phyloP scores from a whole-genome alignment of 2,888 invertebrate genomes.

The Meiosimyza decipiens region DNA sequence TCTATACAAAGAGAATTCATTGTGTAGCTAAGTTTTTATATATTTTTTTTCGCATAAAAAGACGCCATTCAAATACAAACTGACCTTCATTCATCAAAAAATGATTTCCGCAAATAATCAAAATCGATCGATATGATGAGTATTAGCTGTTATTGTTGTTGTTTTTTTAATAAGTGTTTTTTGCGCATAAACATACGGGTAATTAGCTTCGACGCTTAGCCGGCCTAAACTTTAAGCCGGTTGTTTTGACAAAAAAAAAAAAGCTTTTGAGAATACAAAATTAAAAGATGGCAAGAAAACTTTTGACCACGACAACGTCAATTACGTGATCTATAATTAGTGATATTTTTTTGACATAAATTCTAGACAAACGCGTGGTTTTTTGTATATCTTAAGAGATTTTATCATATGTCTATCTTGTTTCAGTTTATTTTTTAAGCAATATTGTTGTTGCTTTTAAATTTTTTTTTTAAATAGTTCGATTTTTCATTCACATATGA shows the following conservation, averaged over 20 bases:
- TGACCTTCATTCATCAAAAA: slow-evolving; percentile 44
- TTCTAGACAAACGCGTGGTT: background rate
- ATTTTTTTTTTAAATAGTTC: slow-evolving; percentile 1
- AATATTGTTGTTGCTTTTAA: background rate
- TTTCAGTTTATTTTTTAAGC: too few relatives aligned
- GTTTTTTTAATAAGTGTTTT: background rate
- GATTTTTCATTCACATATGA: background rate
- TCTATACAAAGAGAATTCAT: too few relatives aligned
- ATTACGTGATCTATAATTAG: background rate
- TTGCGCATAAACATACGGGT: background rate
- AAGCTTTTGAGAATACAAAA: background rate
- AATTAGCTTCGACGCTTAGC: slow-evolving; percentile 4
- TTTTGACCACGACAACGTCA: background rate
- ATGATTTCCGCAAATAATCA: slow-evolving; percentile 61
- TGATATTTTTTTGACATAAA: background rate
- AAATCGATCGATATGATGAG: slow-evolving; percentile 52
- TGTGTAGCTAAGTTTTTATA: too few relatives aligned
- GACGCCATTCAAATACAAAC: background rate
- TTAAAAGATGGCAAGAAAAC: background rate
- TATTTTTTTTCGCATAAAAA: slow-evolving; percentile 24
- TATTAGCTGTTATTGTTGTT: slow-evolving; percentile 10
- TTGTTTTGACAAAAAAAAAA: slow-evolving; percentile 9
- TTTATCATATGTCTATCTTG: too few relatives aligned
- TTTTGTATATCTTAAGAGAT: too few relatives aligned
- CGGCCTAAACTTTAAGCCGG: slow-evolving; percentile 20